Evolutionary conservation across 1,140 invertebrate genomes (phyloP).

Genomic region (Drosophila nikananu): DNA sequence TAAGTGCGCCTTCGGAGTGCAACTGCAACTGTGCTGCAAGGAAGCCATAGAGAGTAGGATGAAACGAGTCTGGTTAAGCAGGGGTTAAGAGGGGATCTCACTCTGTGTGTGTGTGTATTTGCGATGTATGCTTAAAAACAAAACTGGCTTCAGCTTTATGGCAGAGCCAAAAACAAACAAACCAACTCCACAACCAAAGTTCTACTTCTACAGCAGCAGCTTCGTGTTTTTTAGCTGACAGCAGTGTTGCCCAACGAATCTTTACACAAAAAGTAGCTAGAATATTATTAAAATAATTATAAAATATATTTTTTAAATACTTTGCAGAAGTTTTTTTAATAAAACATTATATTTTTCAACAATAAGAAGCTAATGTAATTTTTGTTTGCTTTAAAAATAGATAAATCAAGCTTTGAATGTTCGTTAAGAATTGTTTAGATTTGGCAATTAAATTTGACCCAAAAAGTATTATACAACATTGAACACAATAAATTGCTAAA

Average conservation of each 20-base stretch:
- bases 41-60: conserved; percentile 40
- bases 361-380: background rate
- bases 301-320: background rate
- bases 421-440: too few species aligned
- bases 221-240: conserved; percentile 19
- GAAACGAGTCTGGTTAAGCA: conserved; percentile 30
- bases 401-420: too few species aligned
- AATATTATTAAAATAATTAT: background rate
- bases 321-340: background rate
- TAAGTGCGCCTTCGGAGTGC: conserved; percentile 56
- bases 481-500: too few species aligned
- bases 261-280: background rate
- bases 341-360: background rate
- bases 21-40: conserved; percentile 47
- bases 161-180: conserved; percentile 77
- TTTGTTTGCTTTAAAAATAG: background rate
- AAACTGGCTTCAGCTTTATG: conserved; percentile 79
- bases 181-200: conserved; percentile 53
- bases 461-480: too few species aligned
- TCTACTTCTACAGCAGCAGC: conserved; percentile 38
- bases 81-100: conserved; percentile 28
- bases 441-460: too few species aligned
- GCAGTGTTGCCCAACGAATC: conserved; percentile 10
- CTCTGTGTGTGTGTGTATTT: conserved; percentile 1
- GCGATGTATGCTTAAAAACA: conserved; percentile 62